Conservation (phyloP, 1,140 invertebrate genomes). For the Anthonomus grandis region DNA sequence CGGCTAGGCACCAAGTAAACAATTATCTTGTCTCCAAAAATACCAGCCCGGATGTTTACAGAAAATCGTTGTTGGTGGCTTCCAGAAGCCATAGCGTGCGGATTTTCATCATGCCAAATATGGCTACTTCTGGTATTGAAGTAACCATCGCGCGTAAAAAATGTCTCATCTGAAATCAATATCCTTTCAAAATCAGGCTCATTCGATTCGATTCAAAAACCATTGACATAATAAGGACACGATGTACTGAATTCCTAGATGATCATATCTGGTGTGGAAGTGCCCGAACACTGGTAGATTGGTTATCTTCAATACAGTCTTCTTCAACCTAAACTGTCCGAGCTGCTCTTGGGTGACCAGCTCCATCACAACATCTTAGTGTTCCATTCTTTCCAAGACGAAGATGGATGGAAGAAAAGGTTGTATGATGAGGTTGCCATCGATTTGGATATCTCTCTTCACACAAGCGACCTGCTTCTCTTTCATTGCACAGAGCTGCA, state of each 20-base stretch:
- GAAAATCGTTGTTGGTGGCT: not conserved
- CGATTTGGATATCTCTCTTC: not conserved
- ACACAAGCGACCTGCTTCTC: not conserved
- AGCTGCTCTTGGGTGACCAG: not conserved
- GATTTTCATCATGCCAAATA: not conserved
- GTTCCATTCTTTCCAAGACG: not conserved
- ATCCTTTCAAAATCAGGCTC: not conserved
- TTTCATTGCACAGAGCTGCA: not conserved
- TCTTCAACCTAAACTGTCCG: not conserved
- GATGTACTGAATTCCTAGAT: not conserved
- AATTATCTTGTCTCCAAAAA: not conserved
- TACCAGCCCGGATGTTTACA: not conserved
- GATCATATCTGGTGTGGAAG: not conserved
- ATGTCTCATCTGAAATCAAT: not conserved
- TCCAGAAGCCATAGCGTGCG: not conserved
- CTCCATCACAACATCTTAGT: too few relatives aligned
- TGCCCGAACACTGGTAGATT: not conserved
- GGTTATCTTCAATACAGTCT: not conserved
- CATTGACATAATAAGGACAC: constrained; percentile 1
- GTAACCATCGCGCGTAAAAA: not conserved
- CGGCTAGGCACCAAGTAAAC: not conserved
- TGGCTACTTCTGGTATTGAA: not conserved
- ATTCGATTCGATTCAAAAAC: not conserved
- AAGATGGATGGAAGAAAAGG: not conserved
- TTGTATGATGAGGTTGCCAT: not conserved